Evolutionary conservation across 2,888 invertebrate species (phyloP).

Genomic region (Andrena hattorfiana): DNA sequence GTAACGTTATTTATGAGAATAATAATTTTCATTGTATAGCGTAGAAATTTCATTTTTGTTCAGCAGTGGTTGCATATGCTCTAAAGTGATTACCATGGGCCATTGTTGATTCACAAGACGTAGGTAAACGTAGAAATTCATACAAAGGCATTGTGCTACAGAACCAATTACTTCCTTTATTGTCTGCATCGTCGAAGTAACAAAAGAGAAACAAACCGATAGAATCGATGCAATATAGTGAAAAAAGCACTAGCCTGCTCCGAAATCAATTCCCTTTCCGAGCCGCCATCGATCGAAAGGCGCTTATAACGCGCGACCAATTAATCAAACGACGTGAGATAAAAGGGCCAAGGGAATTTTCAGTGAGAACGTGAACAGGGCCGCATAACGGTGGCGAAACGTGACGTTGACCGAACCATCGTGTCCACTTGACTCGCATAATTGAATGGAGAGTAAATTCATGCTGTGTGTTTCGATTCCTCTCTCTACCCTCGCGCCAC

Average conservation of each 20-base stretch:
- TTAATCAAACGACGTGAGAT: slow-evolving; percentile 63
- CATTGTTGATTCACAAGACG: no score
- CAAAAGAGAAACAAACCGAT: no score
- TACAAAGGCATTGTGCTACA: no score
- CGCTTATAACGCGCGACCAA: slow-evolving; percentile 47
- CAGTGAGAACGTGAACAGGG: slow-evolving; percentile 42
- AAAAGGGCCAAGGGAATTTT: slow-evolving; percentile 56
- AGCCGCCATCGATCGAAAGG: slow-evolving; percentile 17
- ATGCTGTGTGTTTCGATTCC: slow-evolving; percentile 37
- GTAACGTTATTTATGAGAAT: no score
- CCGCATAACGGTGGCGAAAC: slow-evolving; percentile 56
- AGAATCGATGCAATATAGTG: no score
- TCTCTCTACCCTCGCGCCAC: background rate
- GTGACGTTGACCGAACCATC: slow-evolving; percentile 66
- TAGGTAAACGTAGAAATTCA: no score
- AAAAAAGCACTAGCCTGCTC: background rate
- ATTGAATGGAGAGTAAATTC: slow-evolving; percentile 70
- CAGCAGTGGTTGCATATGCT: no score
- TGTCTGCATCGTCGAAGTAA: no score
- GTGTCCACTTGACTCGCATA: slow-evolving; percentile 70
- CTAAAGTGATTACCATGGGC: no score
- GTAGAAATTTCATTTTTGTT: no score
- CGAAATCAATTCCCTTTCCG: background rate
- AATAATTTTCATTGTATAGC: no score
- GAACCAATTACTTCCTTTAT: no score